A percentile compares a stretch with the other conserved stretches of the same genome.
phyloP scores from a whole-genome alignment of 23 tunicate genomes.

The Corella eumyota region DNA sequence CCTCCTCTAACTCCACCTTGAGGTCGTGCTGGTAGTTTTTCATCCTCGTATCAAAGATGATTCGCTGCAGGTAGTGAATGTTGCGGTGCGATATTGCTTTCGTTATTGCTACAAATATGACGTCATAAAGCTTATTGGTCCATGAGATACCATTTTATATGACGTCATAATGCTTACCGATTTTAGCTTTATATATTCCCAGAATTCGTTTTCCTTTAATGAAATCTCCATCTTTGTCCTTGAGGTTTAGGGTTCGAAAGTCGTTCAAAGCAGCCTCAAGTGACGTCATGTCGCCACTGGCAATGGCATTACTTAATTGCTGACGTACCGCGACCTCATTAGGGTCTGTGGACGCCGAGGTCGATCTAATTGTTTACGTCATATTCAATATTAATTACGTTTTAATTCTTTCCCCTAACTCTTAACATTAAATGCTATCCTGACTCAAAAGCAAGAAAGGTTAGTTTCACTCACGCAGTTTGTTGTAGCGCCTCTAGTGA shows the following conservation, averaged over 20 bases:
- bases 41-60: conserved; percentile 31
- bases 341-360: too few species aligned
- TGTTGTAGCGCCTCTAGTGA: too few species aligned
- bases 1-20: conserved; percentile 27
- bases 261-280: conserved; percentile 24
- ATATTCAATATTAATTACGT: too few species aligned
- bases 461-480: too few species aligned
- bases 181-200: conserved; percentile 15
- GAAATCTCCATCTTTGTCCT: conserved; percentile 51
- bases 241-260: conserved; percentile 26
- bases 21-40: conserved; percentile 34
- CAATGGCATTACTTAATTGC: conserved; percentile 39
- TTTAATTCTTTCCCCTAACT: too few species aligned
- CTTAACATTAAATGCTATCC: too few species aligned
- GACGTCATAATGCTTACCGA: not conserved
- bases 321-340: conserved; percentile 24
- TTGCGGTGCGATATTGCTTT: conserved; percentile 35
- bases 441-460: too few species aligned
- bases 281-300: conserved; percentile 13
- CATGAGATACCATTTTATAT: not conserved
- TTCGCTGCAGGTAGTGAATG: conserved; percentile 35
- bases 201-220: conserved; percentile 47
- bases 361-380: too few species aligned
- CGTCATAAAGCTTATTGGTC: not conserved
- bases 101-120: not conserved